Conservation (phyloP, 2,888 invertebrate species). For the Adelphocoris suturalis region DNA sequence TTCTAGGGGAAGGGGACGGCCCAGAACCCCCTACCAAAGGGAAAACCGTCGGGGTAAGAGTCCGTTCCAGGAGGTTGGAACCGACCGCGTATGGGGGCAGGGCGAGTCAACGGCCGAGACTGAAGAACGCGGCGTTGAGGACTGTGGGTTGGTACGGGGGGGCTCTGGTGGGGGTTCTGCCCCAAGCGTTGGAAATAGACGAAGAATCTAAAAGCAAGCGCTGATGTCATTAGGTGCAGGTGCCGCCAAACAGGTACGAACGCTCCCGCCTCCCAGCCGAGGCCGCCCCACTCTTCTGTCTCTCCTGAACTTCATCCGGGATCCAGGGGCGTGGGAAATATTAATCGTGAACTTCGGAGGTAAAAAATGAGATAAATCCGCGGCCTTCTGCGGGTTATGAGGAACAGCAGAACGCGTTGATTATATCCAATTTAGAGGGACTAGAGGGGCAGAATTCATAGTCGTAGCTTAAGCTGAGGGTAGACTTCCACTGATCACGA, state of each 20-base stretch:
- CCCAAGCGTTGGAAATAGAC: conserved; percentile 60
- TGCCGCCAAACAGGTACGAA: conserved; percentile 60
- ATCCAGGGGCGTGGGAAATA: conserved; percentile 61
- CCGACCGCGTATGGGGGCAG: neutral
- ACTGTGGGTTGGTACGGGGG: neutral
- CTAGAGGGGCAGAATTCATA: no score
- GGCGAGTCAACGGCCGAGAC: conserved; percentile 60
- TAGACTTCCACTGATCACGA: no score
- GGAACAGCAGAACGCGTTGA: neutral
- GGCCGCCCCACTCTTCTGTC: conserved; percentile 9
- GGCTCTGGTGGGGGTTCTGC: neutral
- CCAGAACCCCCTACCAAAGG: neutral
- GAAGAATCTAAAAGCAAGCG: conserved; percentile 56
- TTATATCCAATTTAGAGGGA: no score
- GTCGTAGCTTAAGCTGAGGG: no score
- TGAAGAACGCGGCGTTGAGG: conserved; percentile 17
- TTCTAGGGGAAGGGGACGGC: neutral
- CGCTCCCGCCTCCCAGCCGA: neutral
- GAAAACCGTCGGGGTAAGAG: neutral
- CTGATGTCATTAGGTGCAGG: conserved; percentile 62
- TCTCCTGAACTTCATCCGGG: conserved; percentile 6
- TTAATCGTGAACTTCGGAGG: conserved; percentile 44
- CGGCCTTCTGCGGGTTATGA: neutral
- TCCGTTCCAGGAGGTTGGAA: neutral
- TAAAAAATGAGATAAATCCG: conserved; percentile 1